These are phyloP conservation scores for Psittacula cyanocephala DNA, from an alignment of 2,113 vertebrate species.

Conservation along the genomic window DNA sequence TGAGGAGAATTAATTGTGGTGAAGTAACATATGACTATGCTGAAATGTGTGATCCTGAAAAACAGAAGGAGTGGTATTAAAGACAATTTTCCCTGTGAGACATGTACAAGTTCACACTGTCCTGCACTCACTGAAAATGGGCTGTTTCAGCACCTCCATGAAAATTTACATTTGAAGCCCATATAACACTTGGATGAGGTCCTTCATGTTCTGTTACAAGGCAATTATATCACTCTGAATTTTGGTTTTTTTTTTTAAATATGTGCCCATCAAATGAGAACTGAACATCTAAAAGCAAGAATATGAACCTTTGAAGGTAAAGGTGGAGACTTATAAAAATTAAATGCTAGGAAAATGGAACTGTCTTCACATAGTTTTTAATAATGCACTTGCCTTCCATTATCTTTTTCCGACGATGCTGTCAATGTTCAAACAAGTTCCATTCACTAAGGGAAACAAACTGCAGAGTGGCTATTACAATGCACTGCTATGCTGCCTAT, in stretches of 20 bases:
- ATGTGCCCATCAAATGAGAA: neutral
- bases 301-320: neutral
- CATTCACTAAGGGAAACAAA: neutral
- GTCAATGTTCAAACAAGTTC: neutral
- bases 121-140: neutral
- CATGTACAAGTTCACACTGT: neutral
- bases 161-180: neutral
- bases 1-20: neutral
- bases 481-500: neutral
- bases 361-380: neutral
- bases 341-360: neutral
- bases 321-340: neutral
- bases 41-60: conserved; percentile 12
- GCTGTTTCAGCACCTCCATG: neutral
- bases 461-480: neutral
- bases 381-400: neutral
- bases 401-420: neutral
- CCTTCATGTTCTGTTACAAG: neutral
- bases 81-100: neutral
- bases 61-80: neutral
- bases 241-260: neutral
- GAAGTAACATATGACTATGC: neutral
- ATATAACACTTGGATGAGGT: neutral
- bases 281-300: neutral
- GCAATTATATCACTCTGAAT: neutral